Base-by-base conservation (phyloP, 2,797 vertebrate species). In the Tragopan temminckii region DNA sequence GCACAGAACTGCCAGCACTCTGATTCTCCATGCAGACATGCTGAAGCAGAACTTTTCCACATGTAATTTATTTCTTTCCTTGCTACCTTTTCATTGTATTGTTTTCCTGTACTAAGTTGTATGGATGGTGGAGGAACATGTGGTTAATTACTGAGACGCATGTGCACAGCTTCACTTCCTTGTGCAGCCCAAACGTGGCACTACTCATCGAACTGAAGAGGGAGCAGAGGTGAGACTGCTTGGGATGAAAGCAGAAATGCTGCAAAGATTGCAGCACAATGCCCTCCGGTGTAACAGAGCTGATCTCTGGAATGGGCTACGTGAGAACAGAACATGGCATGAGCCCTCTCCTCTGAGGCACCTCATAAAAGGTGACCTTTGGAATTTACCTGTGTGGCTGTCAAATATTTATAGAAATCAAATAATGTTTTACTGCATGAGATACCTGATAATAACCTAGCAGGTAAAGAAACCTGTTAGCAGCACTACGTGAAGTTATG, bases 321-420 rank as follows among this genome's bases (percentile, higher is more conserved):
- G 3, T 35, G 72, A 36, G 1, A 11, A 25, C 35, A 17, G n/a
- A 43, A 2, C 7, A 0, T 24, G 1, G 52, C 8, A 13, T 0
- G 3, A 80, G 48, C 70, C 31, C 23, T 17, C 13, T 5, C 55
- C 12, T 13, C 21, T 1, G 29, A 53, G 53, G 46, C 23, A 6
- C 16, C 62, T 82, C 13, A 0, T 29, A 3, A 53, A 33, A 29
- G 6, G 1, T 9, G 40, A 48, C 79, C 93, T 95, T 94, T 59
- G 76, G 31, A 45, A 12, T 38, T 66, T 20, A 7, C 53, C 67
- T 24, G 4, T 1, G 1, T 17, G 57, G 25, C 64, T 67, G 81
- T 71, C 84, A 88, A 85, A 69, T 83, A 63, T 35, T 79, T 55
- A 89, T 62, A 42, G 62, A 48, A 46, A 21, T 7, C 20, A 17